A percentile compares a stretch with the other conserved stretches of the same genome.
phyloP scores from a whole-genome alignment of 1,140 invertebrate genomes.

The Wiebesia pumilae region DNA sequence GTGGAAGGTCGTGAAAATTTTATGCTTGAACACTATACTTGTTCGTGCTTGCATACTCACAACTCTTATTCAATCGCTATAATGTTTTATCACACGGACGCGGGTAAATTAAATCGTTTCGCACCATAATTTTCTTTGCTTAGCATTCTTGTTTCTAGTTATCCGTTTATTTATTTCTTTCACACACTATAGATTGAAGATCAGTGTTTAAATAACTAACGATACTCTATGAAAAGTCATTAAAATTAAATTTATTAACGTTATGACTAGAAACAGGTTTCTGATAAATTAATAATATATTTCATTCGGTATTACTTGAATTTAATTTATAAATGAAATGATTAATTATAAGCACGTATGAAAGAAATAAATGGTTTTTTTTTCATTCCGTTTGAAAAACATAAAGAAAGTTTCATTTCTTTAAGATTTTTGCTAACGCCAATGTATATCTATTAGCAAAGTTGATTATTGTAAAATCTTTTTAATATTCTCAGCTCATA shows the following conservation, averaged over 20 bases:
- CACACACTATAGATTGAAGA: neutral
- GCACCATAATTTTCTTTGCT: neutral
- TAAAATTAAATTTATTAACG: neutral
- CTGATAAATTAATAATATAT: slow-evolving; percentile 5
- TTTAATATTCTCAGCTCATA: neutral
- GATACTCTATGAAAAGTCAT: neutral
- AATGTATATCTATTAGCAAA: neutral
- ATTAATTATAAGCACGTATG: neutral
- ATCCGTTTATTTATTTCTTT: slow-evolving; percentile 12
- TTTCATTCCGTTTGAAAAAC: neutral
- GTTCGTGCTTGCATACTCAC: neutral
- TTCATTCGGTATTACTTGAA: neutral
- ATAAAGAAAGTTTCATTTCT: no score
- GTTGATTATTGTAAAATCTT: neutral
- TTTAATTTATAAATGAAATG: neutral
- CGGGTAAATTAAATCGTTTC: slow-evolving; percentile 34
- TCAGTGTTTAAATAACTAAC: neutral
- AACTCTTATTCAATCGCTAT: slow-evolving; percentile 19
- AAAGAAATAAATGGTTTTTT: neutral
- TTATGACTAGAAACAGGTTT: neutral
- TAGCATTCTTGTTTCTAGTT: neutral
- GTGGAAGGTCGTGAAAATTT: slow-evolving; percentile 7
- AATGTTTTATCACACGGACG: slow-evolving; percentile 23
- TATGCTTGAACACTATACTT: neutral
- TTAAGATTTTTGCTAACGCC: neutral